Conservation (phyloP, 1,140 invertebrate species). For the Dryas iulia region DNA sequence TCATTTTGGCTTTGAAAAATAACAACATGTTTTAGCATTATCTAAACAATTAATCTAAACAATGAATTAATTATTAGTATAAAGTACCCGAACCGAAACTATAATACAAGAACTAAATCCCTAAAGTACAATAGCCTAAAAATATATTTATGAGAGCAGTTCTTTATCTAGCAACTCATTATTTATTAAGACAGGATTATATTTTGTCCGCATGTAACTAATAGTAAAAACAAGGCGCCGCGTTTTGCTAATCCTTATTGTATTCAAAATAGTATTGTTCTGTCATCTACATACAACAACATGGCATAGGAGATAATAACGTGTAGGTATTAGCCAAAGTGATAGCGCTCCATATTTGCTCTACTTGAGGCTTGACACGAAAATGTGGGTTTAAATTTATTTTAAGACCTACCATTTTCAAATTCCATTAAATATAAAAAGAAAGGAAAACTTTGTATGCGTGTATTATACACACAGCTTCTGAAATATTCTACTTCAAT, state of each 20-base stretch:
- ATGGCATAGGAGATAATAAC: conserved; percentile 1
- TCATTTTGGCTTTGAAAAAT: no score
- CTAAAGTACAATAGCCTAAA: no score
- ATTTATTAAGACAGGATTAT: neutral
- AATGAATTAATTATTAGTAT: no score
- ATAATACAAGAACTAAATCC: no score
- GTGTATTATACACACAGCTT: no score
- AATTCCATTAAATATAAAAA: neutral
- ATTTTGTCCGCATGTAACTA: conserved; percentile 12
- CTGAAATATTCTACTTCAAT: no score
- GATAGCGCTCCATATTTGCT: conserved; percentile 20
- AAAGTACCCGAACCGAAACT: no score
- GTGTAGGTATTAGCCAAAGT: conserved; percentile 4
- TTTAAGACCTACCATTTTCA: neutral
- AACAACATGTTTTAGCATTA: no score
- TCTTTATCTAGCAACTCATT: neutral
- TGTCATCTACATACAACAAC: conserved; percentile 24
- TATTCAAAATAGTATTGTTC: conserved; percentile 35
- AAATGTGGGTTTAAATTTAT: neutral
- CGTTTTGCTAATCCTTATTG: conserved; percentile 31
- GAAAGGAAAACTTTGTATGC: no score
- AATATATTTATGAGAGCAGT: neutral
- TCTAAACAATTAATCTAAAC: no score
- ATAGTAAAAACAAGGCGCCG: conserved; percentile 19
- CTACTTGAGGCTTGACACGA: neutral